Evolutionary conservation across 1,140 invertebrate species (phyloP).

Genomic region (Fopius arisanus): DNA sequence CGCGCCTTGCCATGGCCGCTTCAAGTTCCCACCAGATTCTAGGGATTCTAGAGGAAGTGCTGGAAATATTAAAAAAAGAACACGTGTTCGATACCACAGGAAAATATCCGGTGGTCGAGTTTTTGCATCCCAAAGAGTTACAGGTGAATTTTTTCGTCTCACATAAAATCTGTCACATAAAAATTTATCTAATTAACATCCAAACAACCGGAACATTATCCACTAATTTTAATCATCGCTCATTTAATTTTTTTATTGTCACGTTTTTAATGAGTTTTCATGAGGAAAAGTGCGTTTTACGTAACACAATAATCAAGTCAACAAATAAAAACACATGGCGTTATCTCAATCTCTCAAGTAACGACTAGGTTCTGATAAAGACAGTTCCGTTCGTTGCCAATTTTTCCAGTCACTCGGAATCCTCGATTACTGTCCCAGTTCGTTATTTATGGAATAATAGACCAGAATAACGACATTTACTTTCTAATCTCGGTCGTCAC

Average conservation of each 20-base stretch:
- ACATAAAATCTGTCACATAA: too few relatives aligned
- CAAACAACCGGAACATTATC: too few relatives aligned
- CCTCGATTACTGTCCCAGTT: neutral
- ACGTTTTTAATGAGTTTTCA: too few relatives aligned
- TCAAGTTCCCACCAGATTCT: constrained; percentile 34
- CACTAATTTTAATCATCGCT: too few relatives aligned
- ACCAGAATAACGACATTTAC: neutral
- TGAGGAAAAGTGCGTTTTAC: too few relatives aligned
- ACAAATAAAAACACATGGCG: too few relatives aligned
- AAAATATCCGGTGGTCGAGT: constrained; percentile 51
- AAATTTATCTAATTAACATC: too few relatives aligned
- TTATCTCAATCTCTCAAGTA: neutral
- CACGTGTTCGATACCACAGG: constrained; percentile 45
- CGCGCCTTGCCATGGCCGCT: constrained; percentile 38
- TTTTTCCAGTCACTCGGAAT: neutral
- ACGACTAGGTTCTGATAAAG: neutral
- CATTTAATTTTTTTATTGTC: too few relatives aligned
- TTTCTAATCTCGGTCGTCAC: neutral
- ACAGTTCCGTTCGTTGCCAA: neutral
- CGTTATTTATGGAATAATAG: neutral
- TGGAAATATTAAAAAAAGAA: constrained; percentile 51
- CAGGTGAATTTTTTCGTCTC: constrained; percentile 45
- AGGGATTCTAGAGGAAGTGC: constrained; percentile 44
- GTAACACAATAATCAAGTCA: too few relatives aligned
- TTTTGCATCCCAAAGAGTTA: constrained; percentile 56